Conservation (phyloP, 2,113 vertebrate genomes). For the Dicerorhinus sumatrensis region DNA sequence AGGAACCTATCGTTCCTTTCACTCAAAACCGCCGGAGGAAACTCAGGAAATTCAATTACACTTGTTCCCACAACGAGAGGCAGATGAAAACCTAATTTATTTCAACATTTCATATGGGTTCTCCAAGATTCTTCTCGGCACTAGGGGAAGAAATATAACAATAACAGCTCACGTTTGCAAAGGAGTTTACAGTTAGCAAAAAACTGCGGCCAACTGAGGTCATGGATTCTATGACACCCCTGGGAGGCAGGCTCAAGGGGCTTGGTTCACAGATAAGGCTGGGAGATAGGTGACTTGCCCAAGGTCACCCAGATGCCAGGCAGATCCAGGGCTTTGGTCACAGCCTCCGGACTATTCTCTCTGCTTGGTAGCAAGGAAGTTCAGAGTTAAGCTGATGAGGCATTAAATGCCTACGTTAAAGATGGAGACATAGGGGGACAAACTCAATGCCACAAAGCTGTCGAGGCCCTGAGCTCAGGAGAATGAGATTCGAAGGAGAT, state of each 20-base stretch:
- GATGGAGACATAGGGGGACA: not conserved
- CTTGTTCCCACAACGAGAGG: not conserved
- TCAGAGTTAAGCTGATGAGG: not conserved
- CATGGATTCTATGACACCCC: accelerated
- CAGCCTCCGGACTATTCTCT: too few species aligned
- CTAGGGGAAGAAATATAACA: not conserved
- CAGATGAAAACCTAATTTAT: not conserved
- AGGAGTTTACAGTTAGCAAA: not conserved
- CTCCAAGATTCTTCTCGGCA: not conserved
- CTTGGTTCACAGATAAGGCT: accelerated
- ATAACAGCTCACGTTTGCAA: not conserved
- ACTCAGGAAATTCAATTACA: not conserved
- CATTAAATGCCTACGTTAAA: too few species aligned
- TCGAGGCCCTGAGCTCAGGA: accelerated
- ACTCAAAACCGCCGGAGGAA: not conserved
- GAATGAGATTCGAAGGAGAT: accelerated
- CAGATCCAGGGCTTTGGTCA: accelerated
- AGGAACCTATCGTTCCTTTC: not conserved
- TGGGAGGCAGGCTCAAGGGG: accelerated
- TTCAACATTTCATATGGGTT: not conserved
- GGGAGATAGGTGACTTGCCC: accelerated
- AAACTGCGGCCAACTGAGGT: accelerated
- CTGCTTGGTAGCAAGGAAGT: not conserved
- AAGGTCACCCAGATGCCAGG: not conserved
- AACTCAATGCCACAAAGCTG: accelerated